Percentiles rank a stretch among this genome's conserved stretches.
phyloP scores from a whole-genome alignment of 1,140 invertebrate genomes.

The Paramacrobiotus metropolitanus region DNA sequence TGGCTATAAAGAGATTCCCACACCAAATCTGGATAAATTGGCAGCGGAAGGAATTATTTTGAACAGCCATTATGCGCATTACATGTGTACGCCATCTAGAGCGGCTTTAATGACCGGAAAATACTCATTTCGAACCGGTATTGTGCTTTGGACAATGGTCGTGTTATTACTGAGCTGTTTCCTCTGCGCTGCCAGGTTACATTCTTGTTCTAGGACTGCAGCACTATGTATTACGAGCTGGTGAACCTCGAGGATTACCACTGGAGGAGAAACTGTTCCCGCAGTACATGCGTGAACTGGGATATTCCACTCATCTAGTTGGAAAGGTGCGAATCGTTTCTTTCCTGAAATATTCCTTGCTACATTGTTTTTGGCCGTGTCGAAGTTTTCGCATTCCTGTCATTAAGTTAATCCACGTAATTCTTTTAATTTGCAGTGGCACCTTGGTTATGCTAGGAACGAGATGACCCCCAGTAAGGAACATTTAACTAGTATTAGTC shows the following conservation, averaged over 20 bases:
- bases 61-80: conserved; percentile 49
- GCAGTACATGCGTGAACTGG: conserved; percentile 42
- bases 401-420: too few species aligned
- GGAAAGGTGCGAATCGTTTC: conserved; percentile 38
- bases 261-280: conserved; percentile 44
- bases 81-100: conserved; percentile 49
- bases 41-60: conserved; percentile 50
- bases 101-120: conserved; percentile 61
- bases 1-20: conserved; percentile 53
- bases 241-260: conserved; percentile 44
- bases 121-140: conserved; percentile 54
- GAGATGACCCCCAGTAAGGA: conserved; percentile 42
- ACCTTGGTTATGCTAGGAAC: conserved; percentile 42
- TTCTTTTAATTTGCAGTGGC: conserved; percentile 32
- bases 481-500: too few species aligned
- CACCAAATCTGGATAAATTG: conserved; percentile 57
- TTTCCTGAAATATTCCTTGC: too few species aligned
- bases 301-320: conserved; percentile 54
- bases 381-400: too few species aligned
- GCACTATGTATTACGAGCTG: conserved; percentile 43
- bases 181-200: too few species aligned
- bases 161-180: too few species aligned
- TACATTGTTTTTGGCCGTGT: too few species aligned
- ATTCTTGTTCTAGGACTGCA: conserved; percentile 52
- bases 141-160: conserved; percentile 10